Conservation (phyloP, 2,113 vertebrate genomes). For the Paedocypris sp. region DNA sequence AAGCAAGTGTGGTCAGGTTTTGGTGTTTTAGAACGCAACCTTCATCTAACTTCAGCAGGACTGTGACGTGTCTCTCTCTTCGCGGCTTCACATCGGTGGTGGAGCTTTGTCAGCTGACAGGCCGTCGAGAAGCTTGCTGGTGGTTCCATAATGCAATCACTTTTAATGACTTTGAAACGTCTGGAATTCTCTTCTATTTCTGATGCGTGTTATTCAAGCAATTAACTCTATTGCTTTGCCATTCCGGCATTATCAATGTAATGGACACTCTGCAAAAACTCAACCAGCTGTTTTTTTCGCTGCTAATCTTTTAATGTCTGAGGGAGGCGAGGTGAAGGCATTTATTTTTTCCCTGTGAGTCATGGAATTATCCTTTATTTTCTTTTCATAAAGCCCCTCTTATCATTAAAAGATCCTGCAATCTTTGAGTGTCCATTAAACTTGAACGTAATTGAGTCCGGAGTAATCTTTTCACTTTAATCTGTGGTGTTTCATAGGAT, state of each 20-base stretch:
- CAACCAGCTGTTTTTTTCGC: constrained; percentile 26
- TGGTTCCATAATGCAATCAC: constrained; percentile 9
- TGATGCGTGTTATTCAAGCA: constrained; percentile 15
- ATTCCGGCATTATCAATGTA: constrained; percentile 13
- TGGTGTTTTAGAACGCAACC: too few species aligned
- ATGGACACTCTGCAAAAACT: constrained; percentile 17
- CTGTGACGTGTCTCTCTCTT: too few species aligned
- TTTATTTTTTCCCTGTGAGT: background rate
- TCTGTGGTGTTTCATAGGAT: background rate
- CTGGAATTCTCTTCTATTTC: constrained; percentile 10
- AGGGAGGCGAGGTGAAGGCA: background rate
- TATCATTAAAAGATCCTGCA: constrained; percentile 10
- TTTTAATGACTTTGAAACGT: constrained; percentile 12
- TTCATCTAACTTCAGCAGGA: too few species aligned
- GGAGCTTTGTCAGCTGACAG: background rate
- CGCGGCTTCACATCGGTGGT: too few species aligned
- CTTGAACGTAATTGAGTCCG: background rate
- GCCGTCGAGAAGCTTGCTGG: background rate
- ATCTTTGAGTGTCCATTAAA: constrained; percentile 1
- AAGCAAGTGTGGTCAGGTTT: too few species aligned
- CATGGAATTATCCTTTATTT: constrained; percentile 4
- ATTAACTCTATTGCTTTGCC: constrained; percentile 21
- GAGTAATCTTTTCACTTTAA: background rate
- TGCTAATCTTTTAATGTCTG: constrained; percentile 26
- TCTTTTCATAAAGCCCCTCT: constrained; percentile 10